Base-by-base conservation (phyloP, 2,888 invertebrate species). In the Plutella xylostella region DNA sequence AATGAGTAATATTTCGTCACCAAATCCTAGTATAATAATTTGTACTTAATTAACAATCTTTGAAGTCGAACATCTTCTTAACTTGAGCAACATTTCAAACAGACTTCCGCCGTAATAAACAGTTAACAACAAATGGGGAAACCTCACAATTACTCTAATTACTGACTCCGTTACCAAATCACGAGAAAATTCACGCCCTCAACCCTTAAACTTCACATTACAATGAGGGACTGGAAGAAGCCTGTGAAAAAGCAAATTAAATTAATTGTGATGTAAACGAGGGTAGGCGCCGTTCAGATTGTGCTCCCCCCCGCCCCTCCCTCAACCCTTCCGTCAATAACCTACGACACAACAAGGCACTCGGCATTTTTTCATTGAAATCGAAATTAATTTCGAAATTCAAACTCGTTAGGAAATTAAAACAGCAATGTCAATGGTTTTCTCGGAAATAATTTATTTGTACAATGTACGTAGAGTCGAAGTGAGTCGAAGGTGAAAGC, bases 171-270 rank as follows among this genome's bases (percentile, higher is more conserved):
- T 76, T 72, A 77, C 77, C 74, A 74, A 79, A 80, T 78, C 76
- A 78, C 72, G 71, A 75, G 76, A 75, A 77, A 73, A 76, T 79
- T 80, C 73, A 71, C 80, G 70, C 78, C 69, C 72, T 71, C 67
- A 63, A 62, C 68, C 70, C 75, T 50, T 50, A 51, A 51, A 52
- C 48, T 70, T 68, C 66, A 71, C 71, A 68, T 73, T 65, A 73
- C 73, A 76, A 73, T 72, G 68, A 69, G 68, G 68, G 71, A 75
- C 71, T 74, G 70, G 72, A 73, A 74, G 80, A 79, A 80, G 75
- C 78, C 79, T 69, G 75, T 77, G 75, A 79, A 80, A 78, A 80
- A 77, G 75, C 77, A 79, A 82, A 80, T 79, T 80, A 80, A 80
- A 73, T 80, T 78, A 78, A 76, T 79, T 78, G 79, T 76, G 75